phyloP scores from a whole-genome alignment of 2,888 invertebrate species.

The Gonocerus acuteangulatus region DNA sequence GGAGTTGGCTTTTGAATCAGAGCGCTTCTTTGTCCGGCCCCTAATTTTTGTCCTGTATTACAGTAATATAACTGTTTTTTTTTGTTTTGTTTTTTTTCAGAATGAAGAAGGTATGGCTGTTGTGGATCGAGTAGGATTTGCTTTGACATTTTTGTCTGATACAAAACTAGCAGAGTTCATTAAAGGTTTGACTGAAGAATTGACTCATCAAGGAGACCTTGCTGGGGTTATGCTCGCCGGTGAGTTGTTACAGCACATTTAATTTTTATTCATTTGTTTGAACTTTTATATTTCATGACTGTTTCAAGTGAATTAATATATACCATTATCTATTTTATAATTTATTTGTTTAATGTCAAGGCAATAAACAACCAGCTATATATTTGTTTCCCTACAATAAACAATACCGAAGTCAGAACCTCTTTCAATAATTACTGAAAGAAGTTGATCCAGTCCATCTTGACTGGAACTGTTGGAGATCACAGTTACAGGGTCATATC shows the following conservation, averaged over 20 bases:
- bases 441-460: no score
- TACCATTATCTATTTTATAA: background rate
- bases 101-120: constrained; percentile 77
- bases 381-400: no score
- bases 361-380: background rate
- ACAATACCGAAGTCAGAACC: no score
- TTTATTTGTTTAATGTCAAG: background rate
- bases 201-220: constrained; percentile 70
- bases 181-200: constrained; percentile 57
- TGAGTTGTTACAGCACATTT: constrained; percentile 35
- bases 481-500: no score
- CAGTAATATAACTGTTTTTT: no score
- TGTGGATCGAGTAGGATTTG: constrained; percentile 85
- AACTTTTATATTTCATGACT: no score
- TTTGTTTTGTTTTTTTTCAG: constrained; percentile 53
- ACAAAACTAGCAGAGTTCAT: constrained; percentile 69
- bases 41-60: no score
- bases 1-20: no score
- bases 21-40: no score
- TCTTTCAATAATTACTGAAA: no score
- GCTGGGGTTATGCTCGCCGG: constrained; percentile 79
- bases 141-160: constrained; percentile 78
- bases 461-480: no score
- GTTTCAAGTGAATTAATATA: no score
- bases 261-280: background rate